Conservation (phyloP, 2,113 vertebrate genomes). For the Fukomys damarensis region DNA sequence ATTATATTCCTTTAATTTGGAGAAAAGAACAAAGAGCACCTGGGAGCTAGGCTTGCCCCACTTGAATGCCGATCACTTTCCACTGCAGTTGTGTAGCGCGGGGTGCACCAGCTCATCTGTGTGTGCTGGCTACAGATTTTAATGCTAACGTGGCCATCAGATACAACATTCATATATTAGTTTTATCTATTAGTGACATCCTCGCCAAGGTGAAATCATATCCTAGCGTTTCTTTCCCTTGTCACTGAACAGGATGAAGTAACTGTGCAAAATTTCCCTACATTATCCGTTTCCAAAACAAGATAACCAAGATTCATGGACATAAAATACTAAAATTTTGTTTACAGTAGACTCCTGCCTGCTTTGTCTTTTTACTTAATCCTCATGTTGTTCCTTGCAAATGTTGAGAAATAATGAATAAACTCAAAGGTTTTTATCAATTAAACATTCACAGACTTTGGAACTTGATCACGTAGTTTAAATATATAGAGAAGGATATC, state of each 20-base stretch:
- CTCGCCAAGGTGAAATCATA: not conserved
- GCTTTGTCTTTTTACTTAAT: not conserved
- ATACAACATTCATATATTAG: not conserved
- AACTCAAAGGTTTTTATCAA: not conserved
- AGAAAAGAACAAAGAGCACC: not conserved
- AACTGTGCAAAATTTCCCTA: not conserved
- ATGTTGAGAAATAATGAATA: not conserved
- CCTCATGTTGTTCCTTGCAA: not conserved
- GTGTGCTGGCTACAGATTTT: not conserved
- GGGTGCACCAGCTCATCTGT: not conserved
- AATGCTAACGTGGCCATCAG: not conserved
- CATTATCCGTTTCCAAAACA: not conserved
- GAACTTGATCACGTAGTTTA: conserved; percentile 8
- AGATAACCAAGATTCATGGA: not conserved
- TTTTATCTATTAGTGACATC: not conserved
- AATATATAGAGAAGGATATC: not conserved
- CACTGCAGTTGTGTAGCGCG: not conserved
- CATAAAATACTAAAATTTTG: not conserved
- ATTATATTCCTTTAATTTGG: not conserved
- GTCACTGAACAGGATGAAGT: not conserved
- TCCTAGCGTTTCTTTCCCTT: not conserved
- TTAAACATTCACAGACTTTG: not conserved
- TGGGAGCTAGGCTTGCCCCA: not conserved
- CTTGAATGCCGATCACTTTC: not conserved
- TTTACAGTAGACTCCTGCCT: not conserved